Evolutionary conservation across 1,140 invertebrate genomes (phyloP), one percentile per base, ranked within the genome.

Genomic region (Drosophila tropicalis): DNA sequence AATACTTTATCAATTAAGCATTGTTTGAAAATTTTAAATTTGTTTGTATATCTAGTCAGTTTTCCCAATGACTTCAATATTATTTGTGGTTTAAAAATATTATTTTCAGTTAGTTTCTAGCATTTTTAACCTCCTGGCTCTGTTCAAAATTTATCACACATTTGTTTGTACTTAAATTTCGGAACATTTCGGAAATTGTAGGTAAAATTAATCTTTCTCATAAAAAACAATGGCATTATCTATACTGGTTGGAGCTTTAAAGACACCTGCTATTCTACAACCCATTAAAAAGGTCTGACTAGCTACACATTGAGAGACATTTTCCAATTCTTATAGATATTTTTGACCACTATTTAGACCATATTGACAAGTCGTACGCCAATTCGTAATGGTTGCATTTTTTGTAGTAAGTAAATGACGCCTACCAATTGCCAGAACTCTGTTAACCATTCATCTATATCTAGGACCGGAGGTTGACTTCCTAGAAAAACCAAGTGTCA

Each of bases 211-310:
- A 40, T 22, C 0, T 12, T 60, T 60, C 10, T 19, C 17, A 2
- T n/a, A 3, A 9, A 22, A 7, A 13, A n/a, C 10, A 64, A 76
- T 76, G 73, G 73, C 73, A n/a, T 29, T 64, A 44, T 67, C 72
- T 61, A 34, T 76, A 15, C 13, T 40, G 9, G 32, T 19, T 25
- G 6, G 17, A 12, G 41, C 19, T 10, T 4, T 72, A 15, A 58
- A 29, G 25, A 36, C 7, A 7, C 34, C 54, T 17, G 7, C 32
- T 40, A 1, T 61, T 2, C 34, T 39, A 4, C 40, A 60, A 1
- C 36, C 61, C 4, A 17, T 34, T 54, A n/a, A 12, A 32, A 76
- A 54, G 72, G 73, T 76, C 15, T 60, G 41, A 2, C 44, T 19
- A 3, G 5, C 41, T 15, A 7, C 10, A 1, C 3, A 13, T 12